phyloP scores from a whole-genome alignment of 2,113 vertebrate species.

The Rhombomys opimus region DNA sequence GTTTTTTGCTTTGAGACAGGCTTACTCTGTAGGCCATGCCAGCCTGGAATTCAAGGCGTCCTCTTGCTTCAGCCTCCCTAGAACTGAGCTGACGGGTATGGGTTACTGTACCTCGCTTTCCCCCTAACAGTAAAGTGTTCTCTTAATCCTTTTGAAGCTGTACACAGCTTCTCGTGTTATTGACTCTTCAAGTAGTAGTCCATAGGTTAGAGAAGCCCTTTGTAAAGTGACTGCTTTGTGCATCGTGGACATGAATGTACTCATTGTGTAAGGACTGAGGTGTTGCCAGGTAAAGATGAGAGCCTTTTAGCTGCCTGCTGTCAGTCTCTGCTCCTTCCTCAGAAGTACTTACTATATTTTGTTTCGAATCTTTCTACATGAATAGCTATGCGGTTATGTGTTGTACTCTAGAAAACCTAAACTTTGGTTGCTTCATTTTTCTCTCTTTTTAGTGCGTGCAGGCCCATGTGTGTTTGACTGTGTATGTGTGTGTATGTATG shows the following conservation, averaged over 20 bases:
- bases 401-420: constrained; percentile 16
- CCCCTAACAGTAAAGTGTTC: constrained; percentile 12
- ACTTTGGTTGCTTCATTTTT: not conserved
- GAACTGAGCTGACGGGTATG: no score
- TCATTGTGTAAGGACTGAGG: constrained; percentile 23
- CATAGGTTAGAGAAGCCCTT: not conserved
- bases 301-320: not conserved
- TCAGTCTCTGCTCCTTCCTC: not conserved
- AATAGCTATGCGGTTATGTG: not conserved
- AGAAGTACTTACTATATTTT: not conserved
- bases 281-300: not conserved
- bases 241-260: not conserved
- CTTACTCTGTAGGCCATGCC: not conserved
- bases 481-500: not conserved
- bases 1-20: not conserved
- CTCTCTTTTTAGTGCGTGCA: no score
- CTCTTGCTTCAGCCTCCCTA: not conserved
- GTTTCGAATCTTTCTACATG: not conserved
- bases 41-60: not conserved
- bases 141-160: constrained; percentile 24
- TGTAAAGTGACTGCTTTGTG: constrained; percentile 44
- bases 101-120: not conserved
- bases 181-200: not conserved
- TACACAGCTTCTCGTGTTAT: not conserved
- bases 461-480: no score